Percentiles rank a stretch among this genome's conserved stretches.
Evolutionary conservation across 2,888 invertebrate genomes (phyloP).

Genomic region (Cetonia aurata): DNA sequence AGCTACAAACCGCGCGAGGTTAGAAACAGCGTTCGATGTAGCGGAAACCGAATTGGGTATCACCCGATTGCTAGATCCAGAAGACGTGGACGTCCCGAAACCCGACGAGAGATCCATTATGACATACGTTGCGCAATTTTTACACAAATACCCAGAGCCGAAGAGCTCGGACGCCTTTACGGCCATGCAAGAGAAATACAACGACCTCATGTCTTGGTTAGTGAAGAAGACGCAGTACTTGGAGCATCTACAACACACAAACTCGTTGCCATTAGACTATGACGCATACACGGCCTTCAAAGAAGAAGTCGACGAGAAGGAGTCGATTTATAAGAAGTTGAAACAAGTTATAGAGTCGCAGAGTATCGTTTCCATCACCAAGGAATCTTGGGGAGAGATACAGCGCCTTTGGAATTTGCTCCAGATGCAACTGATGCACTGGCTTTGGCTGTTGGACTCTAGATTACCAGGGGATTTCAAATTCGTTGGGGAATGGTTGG

Average conservation of each 20-base stretch:
- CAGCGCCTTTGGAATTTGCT: conserved; percentile 85
- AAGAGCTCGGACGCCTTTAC: conserved; percentile 82
- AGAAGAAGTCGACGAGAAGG: conserved; percentile 81
- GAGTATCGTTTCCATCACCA: conserved; percentile 80
- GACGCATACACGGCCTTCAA: conserved; percentile 85
- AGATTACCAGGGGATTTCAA: conserved; percentile 88
- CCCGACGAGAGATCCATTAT: conserved; percentile 98
- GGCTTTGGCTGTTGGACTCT: conserved; percentile 92
- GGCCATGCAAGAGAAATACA: conserved; percentile 85
- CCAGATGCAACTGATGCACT: conserved; percentile 82
- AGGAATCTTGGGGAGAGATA: conserved; percentile 88
- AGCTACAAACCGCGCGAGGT: conserved; percentile 82
- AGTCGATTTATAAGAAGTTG: conserved; percentile 80
- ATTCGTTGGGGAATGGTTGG: conserved; percentile 90
- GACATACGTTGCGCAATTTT: conserved; percentile 98
- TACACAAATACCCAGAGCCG: conserved; percentile 94
- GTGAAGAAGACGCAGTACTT: conserved; percentile 81
- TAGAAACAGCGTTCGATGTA: conserved; percentile 93
- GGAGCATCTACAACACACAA: conserved; percentile 81
- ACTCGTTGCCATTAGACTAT: conserved; percentile 82
- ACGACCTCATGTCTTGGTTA: conserved; percentile 85
- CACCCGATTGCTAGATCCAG: conserved; percentile 91
- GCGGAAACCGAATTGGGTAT: conserved; percentile 94
- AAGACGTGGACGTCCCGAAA: conserved; percentile 95
- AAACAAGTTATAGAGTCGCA: conserved; percentile 85